These are phyloP conservation scores for Teleopsis dalmanni DNA, from an alignment of 1,140 invertebrate species.

Conservation along the genomic window DNA sequence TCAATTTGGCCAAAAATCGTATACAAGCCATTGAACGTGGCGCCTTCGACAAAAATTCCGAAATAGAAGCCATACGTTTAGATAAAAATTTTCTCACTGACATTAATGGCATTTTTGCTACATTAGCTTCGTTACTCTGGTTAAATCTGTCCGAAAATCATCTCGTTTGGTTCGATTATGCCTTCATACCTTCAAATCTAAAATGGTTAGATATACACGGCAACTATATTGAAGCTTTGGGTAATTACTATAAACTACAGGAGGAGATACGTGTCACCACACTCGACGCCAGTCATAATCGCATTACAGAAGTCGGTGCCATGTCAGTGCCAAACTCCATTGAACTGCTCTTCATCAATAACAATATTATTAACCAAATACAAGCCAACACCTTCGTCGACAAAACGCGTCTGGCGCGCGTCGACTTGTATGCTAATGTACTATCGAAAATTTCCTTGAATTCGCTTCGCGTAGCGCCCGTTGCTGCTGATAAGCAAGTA, in stretches of 20 bases:
- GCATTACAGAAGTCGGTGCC: slow-evolving; percentile 59
- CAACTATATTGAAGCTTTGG: slow-evolving; percentile 67
- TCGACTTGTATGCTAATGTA: slow-evolving; percentile 77
- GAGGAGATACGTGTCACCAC: slow-evolving; percentile 56
- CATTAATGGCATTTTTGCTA: slow-evolving; percentile 67
- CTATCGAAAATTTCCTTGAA: slow-evolving; percentile 71
- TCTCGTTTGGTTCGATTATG: slow-evolving; percentile 73
- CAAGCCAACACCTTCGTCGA: slow-evolving; percentile 71
- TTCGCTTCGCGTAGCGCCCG: slow-evolving; percentile 61
- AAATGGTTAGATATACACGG: slow-evolving; percentile 78
- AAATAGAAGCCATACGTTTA: slow-evolving; percentile 70
- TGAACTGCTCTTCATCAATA: slow-evolving; percentile 72
- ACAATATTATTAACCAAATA: slow-evolving; percentile 68
- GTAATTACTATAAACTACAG: slow-evolving; percentile 62
- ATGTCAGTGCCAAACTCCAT: slow-evolving; percentile 69
- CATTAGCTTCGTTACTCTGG: slow-evolving; percentile 67
- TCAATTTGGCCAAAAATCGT: slow-evolving; percentile 75
- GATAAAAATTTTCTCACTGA: slow-evolving; percentile 72
- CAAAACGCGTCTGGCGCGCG: slow-evolving; percentile 69
- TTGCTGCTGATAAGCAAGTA: slow-evolving; percentile 53
- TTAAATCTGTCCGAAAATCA: slow-evolving; percentile 78
- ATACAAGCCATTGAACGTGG: slow-evolving; percentile 66
- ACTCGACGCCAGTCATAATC: slow-evolving; percentile 74
- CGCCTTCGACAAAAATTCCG: slow-evolving; percentile 64
- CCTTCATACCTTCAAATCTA: slow-evolving; percentile 65